Evolutionary conservation across 2,888 invertebrate species (phyloP), one percentile per base, ranked within the genome.

Genomic region (Anthophora plumipes): DNA sequence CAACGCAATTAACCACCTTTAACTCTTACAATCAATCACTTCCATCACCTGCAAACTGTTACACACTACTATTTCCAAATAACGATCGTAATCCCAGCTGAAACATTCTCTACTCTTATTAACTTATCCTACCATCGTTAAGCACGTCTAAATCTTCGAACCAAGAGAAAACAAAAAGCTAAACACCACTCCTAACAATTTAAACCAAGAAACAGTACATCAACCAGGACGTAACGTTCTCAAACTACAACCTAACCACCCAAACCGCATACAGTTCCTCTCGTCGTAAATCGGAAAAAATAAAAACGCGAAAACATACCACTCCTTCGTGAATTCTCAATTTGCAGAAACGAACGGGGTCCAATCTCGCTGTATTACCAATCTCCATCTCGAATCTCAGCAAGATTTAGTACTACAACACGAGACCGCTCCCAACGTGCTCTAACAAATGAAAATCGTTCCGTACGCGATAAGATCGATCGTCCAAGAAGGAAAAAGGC

Each of bases 391-490:
- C 11, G 43, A 43, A 43, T 43, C 54, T 31, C 43, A 1, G 31
- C 11, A n/a, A 50, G 64, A 64, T 64, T 37, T 64, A 64, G 14
- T 50, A 8, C 20, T 12, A n/a, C 17, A 5, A 1, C 14, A 14
- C 43, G 31, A 4, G 43, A 46, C 68, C 68, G 20, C 57, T 43
- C 68, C 68, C 68, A n/a, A 43, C 68, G 20, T 5, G 0, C 39
- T 17, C 20, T 20, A 57, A 46, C 68, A 31, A 11, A 68, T 43
- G 22, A 57, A 68, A 68, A 71, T 71, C 43, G 17, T 43, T 22
- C 43, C 46, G n/a, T n/a, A 20, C 59, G 54, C 52, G 63, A 63
- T 71, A 71, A 52, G 71, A 63, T 71, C 63, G 71, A 63, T 22
- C 71, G 20, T 68, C 68, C 55, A 12, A 9, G 31, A 11, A 11